phyloP scores from a whole-genome alignment of 2,888 invertebrate species.

The Pammene aurita region DNA sequence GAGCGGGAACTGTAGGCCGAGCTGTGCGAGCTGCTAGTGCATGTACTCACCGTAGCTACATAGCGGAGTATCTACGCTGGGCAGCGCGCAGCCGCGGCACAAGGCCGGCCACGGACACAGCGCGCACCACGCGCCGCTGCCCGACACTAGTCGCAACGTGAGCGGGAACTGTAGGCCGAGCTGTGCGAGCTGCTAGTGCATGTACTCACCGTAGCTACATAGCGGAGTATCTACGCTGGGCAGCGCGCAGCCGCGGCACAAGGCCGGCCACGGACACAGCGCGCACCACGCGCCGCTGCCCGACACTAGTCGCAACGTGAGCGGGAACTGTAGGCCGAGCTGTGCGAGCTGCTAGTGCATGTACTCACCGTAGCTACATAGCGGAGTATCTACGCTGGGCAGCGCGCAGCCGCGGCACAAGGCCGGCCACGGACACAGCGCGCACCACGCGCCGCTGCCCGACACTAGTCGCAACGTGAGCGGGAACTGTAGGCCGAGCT shows the following conservation, averaged over 20 bases:
- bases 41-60: slow-evolving; percentile 47
- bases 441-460: no score
- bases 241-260: slow-evolving; percentile 93
- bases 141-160: slow-evolving; percentile 84
- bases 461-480: slow-evolving; percentile 86
- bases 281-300: no score
- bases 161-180: slow-evolving; percentile 56
- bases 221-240: slow-evolving; percentile 85
- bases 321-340: neutral
- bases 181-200: neutral
- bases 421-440: slow-evolving; percentile 90
- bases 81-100: slow-evolving; percentile 93
- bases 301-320: slow-evolving; percentile 86
- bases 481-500: neutral
- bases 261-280: slow-evolving; percentile 90
- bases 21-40: no score
- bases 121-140: no score
- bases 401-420: slow-evolving; percentile 94
- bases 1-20: slow-evolving; percentile 71
- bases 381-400: slow-evolving; percentile 85
- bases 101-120: slow-evolving; percentile 91
- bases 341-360: neutral
- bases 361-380: slow-evolving; percentile 54
- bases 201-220: slow-evolving; percentile 47
- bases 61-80: slow-evolving; percentile 84